These are phyloP conservation scores for Dugesia japonica DNA, from an alignment of 2,888 invertebrate species.

Conservation along the genomic window DNA sequence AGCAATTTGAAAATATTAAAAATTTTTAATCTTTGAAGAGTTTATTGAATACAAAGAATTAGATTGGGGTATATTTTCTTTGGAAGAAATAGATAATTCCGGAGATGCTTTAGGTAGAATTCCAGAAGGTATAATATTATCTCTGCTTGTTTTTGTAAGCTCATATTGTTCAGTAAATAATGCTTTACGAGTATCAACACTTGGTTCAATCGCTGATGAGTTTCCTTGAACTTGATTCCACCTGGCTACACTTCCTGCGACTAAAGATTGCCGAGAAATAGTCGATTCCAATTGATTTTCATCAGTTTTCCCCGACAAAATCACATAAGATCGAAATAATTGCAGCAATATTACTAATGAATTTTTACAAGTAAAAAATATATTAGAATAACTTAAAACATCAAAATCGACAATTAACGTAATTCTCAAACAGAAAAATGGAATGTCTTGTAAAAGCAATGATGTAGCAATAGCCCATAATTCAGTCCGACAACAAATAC, in stretches of 20 bases:
- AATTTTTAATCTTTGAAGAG: neutral
- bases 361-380: slow-evolving; percentile 83
- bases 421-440: slow-evolving; percentile 50
- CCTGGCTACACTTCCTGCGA: neutral
- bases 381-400: slow-evolving; percentile 81
- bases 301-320: slow-evolving; percentile 35
- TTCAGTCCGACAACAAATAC: slow-evolving; percentile 37
- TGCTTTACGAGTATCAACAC: neutral
- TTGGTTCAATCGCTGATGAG: neutral
- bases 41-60: neutral
- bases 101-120: neutral
- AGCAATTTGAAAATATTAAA: neutral
- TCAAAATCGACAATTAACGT: slow-evolving; percentile 70
- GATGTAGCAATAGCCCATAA: slow-evolving; percentile 42
- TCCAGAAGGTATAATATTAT: neutral
- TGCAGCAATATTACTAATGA: slow-evolving; percentile 71
- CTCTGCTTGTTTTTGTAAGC: neutral
- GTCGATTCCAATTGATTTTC: neutral
- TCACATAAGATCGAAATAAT: slow-evolving; percentile 58
- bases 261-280: slow-evolving; percentile 1
- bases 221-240: slow-evolving; percentile 1
- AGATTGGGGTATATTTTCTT: neutral
- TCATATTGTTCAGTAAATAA: neutral
- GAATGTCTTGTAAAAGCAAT: slow-evolving; percentile 44
- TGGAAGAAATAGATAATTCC: neutral